These are phyloP conservation scores for Macropus fuliginosus DNA, from an alignment of 2,797 vertebrate species.

Conservation along the genomic window DNA sequence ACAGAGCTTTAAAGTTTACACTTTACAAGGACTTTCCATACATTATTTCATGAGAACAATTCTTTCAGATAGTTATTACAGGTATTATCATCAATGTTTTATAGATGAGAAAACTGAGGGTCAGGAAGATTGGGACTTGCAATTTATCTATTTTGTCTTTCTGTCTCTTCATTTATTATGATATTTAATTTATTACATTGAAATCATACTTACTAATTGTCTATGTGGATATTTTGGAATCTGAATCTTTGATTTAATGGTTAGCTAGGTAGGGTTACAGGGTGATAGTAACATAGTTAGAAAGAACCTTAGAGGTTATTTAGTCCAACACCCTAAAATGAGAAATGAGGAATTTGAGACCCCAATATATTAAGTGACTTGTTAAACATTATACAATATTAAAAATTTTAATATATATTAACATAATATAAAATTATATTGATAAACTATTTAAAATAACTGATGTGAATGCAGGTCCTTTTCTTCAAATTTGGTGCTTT, in stretches of 20 bases:
- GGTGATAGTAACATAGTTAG: not conserved
- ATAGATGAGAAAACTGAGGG: not conserved
- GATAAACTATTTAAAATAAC: not conserved
- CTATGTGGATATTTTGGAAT: not conserved
- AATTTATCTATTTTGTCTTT: not conserved
- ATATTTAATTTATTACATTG: not conserved
- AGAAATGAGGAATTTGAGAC: not conserved
- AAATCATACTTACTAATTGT: not conserved
- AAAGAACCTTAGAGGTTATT: not conserved
- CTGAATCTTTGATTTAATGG: not conserved
- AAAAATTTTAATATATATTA: no score
- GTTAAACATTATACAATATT: no score
- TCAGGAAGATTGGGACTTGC: not conserved
- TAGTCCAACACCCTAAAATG: not conserved
- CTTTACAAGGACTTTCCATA: not conserved
- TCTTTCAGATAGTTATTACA: not conserved
- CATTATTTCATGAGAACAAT: not conserved
- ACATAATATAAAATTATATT: no score
- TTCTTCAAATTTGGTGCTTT: not conserved
- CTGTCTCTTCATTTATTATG: not conserved
- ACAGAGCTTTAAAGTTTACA: not conserved
- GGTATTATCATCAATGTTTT: not conserved
- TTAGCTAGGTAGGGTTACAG: not conserved
- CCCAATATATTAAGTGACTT: not conserved
- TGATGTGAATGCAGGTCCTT: not conserved